These are phyloP conservation scores for Adineta ricciae DNA, from an alignment of 2,888 invertebrate species.

Conservation along the genomic window DNA sequence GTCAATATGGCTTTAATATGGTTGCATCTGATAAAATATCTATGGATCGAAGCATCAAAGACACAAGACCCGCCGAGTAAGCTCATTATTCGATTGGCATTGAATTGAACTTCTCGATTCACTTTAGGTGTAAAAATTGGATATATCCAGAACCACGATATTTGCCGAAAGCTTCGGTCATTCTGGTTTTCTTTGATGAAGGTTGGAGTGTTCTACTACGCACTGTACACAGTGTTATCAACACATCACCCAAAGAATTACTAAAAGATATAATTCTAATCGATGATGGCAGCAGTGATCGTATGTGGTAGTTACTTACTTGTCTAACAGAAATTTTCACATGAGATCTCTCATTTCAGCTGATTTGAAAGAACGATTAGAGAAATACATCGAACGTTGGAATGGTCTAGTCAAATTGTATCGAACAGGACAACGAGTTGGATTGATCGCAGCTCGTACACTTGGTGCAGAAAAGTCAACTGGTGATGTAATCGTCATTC, in stretches of 20 bases:
- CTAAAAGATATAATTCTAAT: slow-evolving; percentile 53
- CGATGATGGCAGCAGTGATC: slow-evolving; percentile 52
- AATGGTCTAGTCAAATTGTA: slow-evolving; percentile 78
- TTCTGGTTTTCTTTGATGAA: slow-evolving; percentile 81
- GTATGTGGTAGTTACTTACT: too few species aligned
- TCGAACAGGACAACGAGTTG: slow-evolving; percentile 74
- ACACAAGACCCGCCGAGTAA: slow-evolving; percentile 56
- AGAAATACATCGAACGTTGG: slow-evolving; percentile 70
- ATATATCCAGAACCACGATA: slow-evolving; percentile 60
- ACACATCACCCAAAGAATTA: slow-evolving; percentile 49
- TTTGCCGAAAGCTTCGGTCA: slow-evolving; percentile 78
- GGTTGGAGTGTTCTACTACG: slow-evolving; percentile 47
- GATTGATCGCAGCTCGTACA: slow-evolving; percentile 81
- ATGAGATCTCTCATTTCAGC: too few species aligned
- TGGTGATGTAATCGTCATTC: slow-evolving; percentile 88
- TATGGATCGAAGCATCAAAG: slow-evolving; percentile 75
- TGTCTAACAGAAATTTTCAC: too few species aligned
- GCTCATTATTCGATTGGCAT: not conserved
- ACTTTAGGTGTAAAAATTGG: slow-evolving; percentile 80
- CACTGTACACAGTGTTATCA: slow-evolving; percentile 50
- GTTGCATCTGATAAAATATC: slow-evolving; percentile 90
- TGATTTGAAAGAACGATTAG: slow-evolving; percentile 60
- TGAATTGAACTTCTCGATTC: slow-evolving; percentile 54
- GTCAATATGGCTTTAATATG: slow-evolving; percentile 95
- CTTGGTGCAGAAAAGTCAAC: slow-evolving; percentile 75